Percentiles rank a stretch among this genome's conserved stretches.
These are phyloP conservation scores for Trypoxylus dichotomus DNA, from an alignment of 1,140 invertebrate genomes.

Conservation along the genomic window DNA sequence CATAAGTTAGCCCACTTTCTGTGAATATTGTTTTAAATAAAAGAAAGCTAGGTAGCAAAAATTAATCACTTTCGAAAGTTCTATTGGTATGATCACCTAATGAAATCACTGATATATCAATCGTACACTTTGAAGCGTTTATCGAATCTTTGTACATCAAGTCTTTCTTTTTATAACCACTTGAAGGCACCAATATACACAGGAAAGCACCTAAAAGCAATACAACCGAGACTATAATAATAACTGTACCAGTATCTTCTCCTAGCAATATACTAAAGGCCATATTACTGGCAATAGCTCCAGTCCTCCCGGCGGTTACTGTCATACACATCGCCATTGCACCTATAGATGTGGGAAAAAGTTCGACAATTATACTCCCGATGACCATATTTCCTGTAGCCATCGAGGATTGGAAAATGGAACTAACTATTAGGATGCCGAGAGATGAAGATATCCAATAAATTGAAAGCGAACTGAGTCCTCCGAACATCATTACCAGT, in stretches of 20 bases:
- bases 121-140: neutral
- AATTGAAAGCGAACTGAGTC: slow-evolving; percentile 54
- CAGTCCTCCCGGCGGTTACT: slow-evolving; percentile 57
- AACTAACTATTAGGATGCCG: slow-evolving; percentile 58
- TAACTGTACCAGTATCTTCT: slow-evolving; percentile 56
- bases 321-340: slow-evolving; percentile 58
- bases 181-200: slow-evolving; percentile 44
- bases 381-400: slow-evolving; percentile 62
- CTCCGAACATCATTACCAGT: slow-evolving; percentile 56
- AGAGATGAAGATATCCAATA: slow-evolving; percentile 57
- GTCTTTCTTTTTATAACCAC: neutral
- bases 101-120: slow-evolving; percentile 27
- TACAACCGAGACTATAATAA: slow-evolving; percentile 55
- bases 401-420: slow-evolving; percentile 60
- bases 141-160: neutral
- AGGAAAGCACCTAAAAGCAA: slow-evolving; percentile 49
- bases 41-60: too few species aligned
- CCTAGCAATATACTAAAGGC: slow-evolving; percentile 60
- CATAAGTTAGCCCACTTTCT: too few species aligned
- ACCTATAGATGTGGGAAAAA: slow-evolving; percentile 59
- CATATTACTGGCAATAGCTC: slow-evolving; percentile 59
- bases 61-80: neutral
- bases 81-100: neutral
- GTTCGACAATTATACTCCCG: slow-evolving; percentile 59
- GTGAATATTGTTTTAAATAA: too few species aligned